A percentile compares a stretch with the other conserved stretches of the same genome.
These are phyloP conservation scores for Baronia brevicornis DNA, from an alignment of 2,888 invertebrate genomes.

Conservation along the genomic window DNA sequence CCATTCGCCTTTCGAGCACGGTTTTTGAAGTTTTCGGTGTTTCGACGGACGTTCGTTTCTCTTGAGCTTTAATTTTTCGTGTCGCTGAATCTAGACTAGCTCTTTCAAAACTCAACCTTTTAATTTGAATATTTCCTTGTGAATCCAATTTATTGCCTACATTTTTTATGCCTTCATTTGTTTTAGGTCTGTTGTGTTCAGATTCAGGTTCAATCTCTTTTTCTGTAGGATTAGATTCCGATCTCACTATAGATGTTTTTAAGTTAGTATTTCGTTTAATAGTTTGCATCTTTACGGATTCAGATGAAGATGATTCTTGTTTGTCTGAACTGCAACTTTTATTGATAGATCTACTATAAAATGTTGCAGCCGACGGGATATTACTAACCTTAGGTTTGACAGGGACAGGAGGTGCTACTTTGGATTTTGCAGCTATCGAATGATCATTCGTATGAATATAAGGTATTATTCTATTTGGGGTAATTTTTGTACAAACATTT, in stretches of 20 bases:
- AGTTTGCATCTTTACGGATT: conserved; percentile 43
- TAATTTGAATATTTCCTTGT: conserved; percentile 57
- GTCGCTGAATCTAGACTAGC: conserved; percentile 66
- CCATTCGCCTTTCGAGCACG: conserved; percentile 63
- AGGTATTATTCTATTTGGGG: conserved; percentile 34
- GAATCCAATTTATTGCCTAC: conserved; percentile 29
- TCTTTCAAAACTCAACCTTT: conserved; percentile 64
- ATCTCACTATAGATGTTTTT: conserved; percentile 35
- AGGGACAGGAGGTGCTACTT: conserved; percentile 79
- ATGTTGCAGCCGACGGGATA: conserved; percentile 31
- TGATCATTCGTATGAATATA: conserved; percentile 23
- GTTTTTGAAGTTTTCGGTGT: conserved; percentile 55
- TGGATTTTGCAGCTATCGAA: conserved; percentile 49
- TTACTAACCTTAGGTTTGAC: conserved; percentile 72
- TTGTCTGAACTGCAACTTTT: conserved; percentile 29
- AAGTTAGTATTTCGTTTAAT: conserved; percentile 43
- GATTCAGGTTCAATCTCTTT: too few species aligned
- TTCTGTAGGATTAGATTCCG: conserved; percentile 40
- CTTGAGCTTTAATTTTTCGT: conserved; percentile 43
- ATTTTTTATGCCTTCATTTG: conserved; percentile 24
- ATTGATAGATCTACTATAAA: conserved; percentile 28
- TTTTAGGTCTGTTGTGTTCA: too few species aligned
- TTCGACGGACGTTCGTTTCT: conserved; percentile 41
- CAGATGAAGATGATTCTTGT: conserved; percentile 40
- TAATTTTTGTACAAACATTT: conserved; percentile 34